phyloP scores from a whole-genome alignment of 2,113 vertebrate genomes.

The Rhinoderma darwinii region DNA sequence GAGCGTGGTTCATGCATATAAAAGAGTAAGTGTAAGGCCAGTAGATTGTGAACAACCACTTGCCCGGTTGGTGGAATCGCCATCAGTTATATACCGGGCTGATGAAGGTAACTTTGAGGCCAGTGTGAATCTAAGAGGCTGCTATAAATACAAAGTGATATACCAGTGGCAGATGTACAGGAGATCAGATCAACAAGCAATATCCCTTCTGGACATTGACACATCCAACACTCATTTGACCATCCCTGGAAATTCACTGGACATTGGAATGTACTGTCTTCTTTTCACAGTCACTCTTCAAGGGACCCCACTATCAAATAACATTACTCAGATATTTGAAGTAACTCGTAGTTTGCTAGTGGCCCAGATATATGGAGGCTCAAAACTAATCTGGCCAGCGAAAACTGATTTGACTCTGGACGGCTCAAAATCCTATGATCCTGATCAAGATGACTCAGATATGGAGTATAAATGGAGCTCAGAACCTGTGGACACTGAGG shows the following conservation, averaged over 20 bases:
- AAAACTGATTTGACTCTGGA: conserved; percentile 73
- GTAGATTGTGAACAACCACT: conserved; percentile 68
- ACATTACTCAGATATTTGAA: conserved; percentile 60
- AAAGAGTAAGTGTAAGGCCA: conserved; percentile 65
- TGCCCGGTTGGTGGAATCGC: conserved; percentile 65
- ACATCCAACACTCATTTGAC: conserved; percentile 65
- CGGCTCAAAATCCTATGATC: conserved; percentile 74
- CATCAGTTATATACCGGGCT: conserved; percentile 66
- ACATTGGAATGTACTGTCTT: conserved; percentile 71
- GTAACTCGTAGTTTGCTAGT: conserved; percentile 71
- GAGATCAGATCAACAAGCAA: conserved; percentile 42
- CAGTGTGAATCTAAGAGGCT: conserved; percentile 69
- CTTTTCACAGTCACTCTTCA: conserved; percentile 70
- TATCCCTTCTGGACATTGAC: conserved; percentile 60
- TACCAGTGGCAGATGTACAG: conserved; percentile 74
- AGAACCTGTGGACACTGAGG: conserved; percentile 57
- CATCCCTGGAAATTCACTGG: conserved; percentile 69
- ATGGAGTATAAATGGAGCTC: conserved; percentile 73
- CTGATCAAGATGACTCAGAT: conserved; percentile 64
- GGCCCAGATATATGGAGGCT: conserved; percentile 75
- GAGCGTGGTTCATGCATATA: conserved; percentile 65
- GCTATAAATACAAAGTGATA: conserved; percentile 70
- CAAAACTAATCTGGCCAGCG: conserved; percentile 70
- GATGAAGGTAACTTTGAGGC: conserved; percentile 74
- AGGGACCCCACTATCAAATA: conserved; percentile 69